phyloP scores from a whole-genome alignment of 2,113 vertebrate genomes.

The Scophthalmus maximus region DNA sequence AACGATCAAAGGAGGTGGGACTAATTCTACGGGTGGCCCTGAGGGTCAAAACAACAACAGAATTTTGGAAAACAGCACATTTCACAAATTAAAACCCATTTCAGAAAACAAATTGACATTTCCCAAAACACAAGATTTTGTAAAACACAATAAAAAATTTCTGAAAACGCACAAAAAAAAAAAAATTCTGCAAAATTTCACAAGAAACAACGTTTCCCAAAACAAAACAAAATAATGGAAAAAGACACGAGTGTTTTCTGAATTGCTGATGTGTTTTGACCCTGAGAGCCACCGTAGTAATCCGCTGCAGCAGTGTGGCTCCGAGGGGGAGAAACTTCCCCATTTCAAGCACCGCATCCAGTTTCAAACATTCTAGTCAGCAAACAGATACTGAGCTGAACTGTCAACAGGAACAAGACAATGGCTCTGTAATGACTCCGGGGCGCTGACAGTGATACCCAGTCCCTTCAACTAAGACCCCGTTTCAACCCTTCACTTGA shows the following conservation, averaged over 20 bases:
- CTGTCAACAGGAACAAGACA: slow-evolving; percentile 45
- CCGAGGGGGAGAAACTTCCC: neutral
- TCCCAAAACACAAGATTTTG: neutral
- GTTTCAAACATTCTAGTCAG: slow-evolving; percentile 32
- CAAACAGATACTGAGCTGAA: slow-evolving; percentile 16
- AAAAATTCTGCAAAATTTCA: no score
- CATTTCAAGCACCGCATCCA: slow-evolving; percentile 12
- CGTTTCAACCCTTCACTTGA: neutral
- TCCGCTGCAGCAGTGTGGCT: slow-evolving; percentile 5
- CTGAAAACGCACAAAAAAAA: no score
- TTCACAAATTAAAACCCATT: no score
- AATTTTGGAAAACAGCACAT: no score
- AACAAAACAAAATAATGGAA: no score
- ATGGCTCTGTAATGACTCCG: neutral
- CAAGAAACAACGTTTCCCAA: no score
- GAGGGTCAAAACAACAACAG: neutral
- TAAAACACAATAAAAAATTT: no score
- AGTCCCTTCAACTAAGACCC: neutral
- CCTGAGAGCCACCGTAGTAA: neutral
- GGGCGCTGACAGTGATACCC: neutral
- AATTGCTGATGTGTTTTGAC: no score
- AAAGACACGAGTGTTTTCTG: no score
- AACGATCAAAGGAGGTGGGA: slow-evolving; percentile 34
- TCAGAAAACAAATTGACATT: neutral
- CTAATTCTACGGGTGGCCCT: neutral